A percentile compares a stretch with the other conserved stretches of the same genome.
Evolutionary conservation across 2,888 invertebrate genomes (phyloP).

Genomic region (Ophion slaviceki): DNA sequence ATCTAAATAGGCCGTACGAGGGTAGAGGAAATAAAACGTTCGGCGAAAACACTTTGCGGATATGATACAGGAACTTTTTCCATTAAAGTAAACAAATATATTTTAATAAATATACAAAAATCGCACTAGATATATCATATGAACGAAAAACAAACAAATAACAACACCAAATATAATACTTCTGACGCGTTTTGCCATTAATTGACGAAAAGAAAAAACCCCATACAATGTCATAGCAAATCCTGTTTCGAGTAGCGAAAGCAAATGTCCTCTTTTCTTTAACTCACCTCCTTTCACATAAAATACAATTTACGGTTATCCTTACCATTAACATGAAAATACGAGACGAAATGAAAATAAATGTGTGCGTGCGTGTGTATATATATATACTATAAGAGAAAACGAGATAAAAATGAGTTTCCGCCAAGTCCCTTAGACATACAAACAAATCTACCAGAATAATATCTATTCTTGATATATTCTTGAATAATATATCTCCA

Average conservation of each 20-base stretch:
- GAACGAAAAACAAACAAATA: conserved; percentile 40
- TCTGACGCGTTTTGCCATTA: conserved; percentile 44
- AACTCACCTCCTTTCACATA: conserved; percentile 42
- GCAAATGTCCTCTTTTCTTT: conserved; percentile 19
- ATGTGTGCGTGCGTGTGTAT: not conserved
- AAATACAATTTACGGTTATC: conserved; percentile 40
- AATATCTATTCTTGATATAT: not conserved
- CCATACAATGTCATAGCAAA: conserved; percentile 32
- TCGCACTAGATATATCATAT: conserved; percentile 51
- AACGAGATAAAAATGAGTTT: conserved; percentile 16
- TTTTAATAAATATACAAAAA: conserved; percentile 61
- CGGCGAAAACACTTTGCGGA: conserved; percentile 18
- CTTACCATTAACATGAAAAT: conserved; percentile 34
- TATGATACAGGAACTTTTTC: conserved; percentile 45
- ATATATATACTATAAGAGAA: conserved; percentile 16
- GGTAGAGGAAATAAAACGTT: conserved; percentile 11
- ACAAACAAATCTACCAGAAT: conserved; percentile 1
- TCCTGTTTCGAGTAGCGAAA: conserved; percentile 41
- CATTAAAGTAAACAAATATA: conserved; percentile 45
- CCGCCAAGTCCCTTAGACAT: not conserved
- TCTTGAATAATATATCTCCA: conserved; percentile 18
- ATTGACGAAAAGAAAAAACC: conserved; percentile 9
- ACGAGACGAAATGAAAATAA: conserved; percentile 27
- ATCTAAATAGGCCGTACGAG: conserved; percentile 29
- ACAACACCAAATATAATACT: conserved; percentile 65